Evolutionary conservation across 2,113 vertebrate species (phyloP).

Genomic region (Strix aluco): DNA sequence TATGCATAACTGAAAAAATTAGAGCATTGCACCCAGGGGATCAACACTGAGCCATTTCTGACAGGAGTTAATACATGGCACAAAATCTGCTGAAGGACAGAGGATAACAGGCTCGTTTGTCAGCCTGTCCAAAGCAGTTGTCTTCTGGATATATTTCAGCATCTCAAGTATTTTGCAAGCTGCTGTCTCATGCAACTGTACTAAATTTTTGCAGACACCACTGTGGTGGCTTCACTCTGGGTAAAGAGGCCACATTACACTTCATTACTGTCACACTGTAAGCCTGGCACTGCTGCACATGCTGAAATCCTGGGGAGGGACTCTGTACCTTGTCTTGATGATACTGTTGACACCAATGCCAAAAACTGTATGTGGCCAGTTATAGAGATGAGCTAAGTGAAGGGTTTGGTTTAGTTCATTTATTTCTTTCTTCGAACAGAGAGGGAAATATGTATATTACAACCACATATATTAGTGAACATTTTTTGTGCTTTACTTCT

Average conservation of each 20-base stretch:
- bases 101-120: background rate
- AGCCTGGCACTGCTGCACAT: background rate
- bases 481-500: background rate
- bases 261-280: background rate
- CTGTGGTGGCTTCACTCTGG: background rate
- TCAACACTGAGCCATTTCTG: background rate
- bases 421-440: background rate
- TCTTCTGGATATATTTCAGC: background rate
- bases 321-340: background rate
- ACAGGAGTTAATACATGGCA: background rate
- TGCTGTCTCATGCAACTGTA: background rate
- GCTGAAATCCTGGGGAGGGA: background rate
- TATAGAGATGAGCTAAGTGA: background rate
- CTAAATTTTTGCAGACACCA: background rate
- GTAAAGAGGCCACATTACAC: background rate
- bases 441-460: background rate
- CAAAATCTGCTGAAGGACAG: background rate
- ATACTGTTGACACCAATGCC: background rate
- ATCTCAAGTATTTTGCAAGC: constrained; percentile 10
- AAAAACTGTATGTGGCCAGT: background rate
- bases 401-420: background rate
- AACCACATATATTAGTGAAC: background rate
- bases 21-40: background rate
- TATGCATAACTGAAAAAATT: background rate
- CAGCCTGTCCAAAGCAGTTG: background rate